These are phyloP conservation scores for Telmatochromis sp. DNA, from an alignment of 2,113 vertebrate species.

Conservation along the genomic window DNA sequence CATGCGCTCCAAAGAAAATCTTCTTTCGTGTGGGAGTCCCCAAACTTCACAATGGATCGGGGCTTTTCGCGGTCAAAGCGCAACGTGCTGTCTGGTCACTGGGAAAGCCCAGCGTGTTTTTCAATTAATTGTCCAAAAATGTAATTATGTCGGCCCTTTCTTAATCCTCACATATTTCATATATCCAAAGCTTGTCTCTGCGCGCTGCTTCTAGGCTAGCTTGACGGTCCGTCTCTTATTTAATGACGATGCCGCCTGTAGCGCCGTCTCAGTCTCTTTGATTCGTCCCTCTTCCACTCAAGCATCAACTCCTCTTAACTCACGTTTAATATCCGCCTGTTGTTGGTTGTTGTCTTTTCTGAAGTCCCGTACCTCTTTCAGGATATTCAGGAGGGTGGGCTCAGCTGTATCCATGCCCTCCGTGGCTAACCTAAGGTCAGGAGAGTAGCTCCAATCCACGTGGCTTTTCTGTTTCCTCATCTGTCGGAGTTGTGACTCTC, in stretches of 20 bases:
- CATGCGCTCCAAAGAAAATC: accelerated
- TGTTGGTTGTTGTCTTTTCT: not conserved
- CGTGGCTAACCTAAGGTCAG: not conserved
- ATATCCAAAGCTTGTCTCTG: not conserved
- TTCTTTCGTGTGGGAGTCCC: not conserved
- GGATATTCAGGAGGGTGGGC: not conserved
- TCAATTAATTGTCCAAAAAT: not conserved
- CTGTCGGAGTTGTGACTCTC: not conserved
- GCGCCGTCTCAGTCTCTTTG: not conserved
- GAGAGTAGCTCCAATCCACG: not conserved
- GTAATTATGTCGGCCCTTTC: not conserved
- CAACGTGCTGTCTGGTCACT: not conserved
- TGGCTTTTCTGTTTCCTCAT: not conserved
- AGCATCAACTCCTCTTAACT: not conserved
- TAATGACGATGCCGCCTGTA: not conserved
- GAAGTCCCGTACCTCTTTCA: not conserved
- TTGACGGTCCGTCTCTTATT: accelerated
- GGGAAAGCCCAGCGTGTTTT: not conserved
- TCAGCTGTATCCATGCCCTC: not conserved
- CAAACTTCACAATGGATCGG: accelerated
- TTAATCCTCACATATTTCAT: accelerated
- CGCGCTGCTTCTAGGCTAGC: not conserved
- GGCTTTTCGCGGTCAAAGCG: not conserved
- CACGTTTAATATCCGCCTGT: not conserved
- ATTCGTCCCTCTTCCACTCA: not conserved